Conservation (phyloP, 2,888 invertebrate species). For the Saturnia japonica region DNA sequence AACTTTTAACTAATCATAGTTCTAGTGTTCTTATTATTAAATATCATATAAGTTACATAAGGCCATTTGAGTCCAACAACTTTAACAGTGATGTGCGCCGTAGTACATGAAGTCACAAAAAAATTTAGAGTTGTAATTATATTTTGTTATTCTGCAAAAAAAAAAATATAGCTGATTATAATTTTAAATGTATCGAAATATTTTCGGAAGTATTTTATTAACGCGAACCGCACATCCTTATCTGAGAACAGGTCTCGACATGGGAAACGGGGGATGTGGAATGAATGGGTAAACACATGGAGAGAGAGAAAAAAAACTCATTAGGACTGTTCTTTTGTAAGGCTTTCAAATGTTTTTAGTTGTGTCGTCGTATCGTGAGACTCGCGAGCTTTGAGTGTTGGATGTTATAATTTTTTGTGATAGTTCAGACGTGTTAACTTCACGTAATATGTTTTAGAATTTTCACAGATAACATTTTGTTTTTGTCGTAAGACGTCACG, state of each 20-base stretch:
- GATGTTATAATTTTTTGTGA: neutral
- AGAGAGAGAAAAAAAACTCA: constrained; percentile 43
- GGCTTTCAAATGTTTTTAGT: constrained; percentile 2
- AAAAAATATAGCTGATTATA: neutral
- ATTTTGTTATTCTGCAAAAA: neutral
- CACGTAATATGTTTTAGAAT: too few species aligned
- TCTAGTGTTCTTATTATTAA: neutral
- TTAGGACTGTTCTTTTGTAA: constrained; percentile 34
- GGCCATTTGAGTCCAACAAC: too few species aligned
- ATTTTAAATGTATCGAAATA: neutral
- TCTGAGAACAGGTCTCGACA: constrained; percentile 44
- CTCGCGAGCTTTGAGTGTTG: neutral
- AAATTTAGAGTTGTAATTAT: neutral
- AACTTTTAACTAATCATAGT: neutral
- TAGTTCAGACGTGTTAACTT: too few species aligned
- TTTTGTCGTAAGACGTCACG: too few species aligned
- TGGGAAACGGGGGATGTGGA: constrained; percentile 59
- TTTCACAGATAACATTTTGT: too few species aligned
- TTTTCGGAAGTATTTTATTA: neutral
- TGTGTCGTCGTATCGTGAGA: neutral
- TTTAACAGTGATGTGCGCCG: neutral
- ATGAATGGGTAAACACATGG: constrained; percentile 64
- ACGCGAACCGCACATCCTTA: constrained; percentile 40
- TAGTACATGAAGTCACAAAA: neutral
- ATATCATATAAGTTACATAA: neutral